A percentile compares a stretch with the other conserved stretches of the same genome.
These are phyloP conservation scores for Parascotia fuliginaria DNA, from an alignment of 2,888 invertebrate species.

Conservation along the genomic window DNA sequence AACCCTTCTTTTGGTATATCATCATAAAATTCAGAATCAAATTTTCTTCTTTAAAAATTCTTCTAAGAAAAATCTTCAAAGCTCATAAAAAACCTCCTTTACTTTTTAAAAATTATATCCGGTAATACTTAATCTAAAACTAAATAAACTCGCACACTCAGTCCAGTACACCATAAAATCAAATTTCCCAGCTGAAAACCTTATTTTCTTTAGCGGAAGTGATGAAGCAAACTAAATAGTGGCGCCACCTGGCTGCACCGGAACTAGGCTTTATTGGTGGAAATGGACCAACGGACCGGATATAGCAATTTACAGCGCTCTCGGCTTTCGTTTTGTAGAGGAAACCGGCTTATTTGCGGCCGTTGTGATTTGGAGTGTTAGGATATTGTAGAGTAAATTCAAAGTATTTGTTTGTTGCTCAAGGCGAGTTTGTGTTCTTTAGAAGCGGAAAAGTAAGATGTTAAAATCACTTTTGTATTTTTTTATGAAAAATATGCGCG, in stretches of 20 bases:
- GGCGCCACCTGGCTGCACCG: conserved; percentile 66
- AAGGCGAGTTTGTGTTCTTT: too few species aligned
- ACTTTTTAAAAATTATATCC: too few species aligned
- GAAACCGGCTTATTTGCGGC: conserved; percentile 52
- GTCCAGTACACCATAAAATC: conserved; percentile 27
- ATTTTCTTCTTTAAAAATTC: too few species aligned
- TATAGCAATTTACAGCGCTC: conserved; percentile 70
- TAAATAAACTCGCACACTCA: not conserved
- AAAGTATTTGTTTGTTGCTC: too few species aligned
- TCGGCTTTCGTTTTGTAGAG: conserved; percentile 45
- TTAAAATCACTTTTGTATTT: too few species aligned
- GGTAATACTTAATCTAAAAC: not conserved
- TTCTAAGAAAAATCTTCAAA: too few species aligned
- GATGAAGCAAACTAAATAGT: conserved; percentile 68
- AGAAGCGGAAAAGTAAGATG: too few species aligned
- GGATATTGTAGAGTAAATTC: too few species aligned
- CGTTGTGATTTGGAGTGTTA: conserved; percentile 17
- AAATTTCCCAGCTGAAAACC: conserved; percentile 40
- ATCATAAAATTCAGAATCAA: too few species aligned
- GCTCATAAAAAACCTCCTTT: too few species aligned
- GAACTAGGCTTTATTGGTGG: conserved; percentile 72
- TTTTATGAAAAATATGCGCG: too few species aligned
- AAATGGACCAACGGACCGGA: conserved; percentile 75
- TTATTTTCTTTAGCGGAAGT: conserved; percentile 44
- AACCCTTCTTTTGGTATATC: too few species aligned